Base-by-base conservation (phyloP, 2,888 invertebrate genomes). In the Prenolepis imparis region DNA sequence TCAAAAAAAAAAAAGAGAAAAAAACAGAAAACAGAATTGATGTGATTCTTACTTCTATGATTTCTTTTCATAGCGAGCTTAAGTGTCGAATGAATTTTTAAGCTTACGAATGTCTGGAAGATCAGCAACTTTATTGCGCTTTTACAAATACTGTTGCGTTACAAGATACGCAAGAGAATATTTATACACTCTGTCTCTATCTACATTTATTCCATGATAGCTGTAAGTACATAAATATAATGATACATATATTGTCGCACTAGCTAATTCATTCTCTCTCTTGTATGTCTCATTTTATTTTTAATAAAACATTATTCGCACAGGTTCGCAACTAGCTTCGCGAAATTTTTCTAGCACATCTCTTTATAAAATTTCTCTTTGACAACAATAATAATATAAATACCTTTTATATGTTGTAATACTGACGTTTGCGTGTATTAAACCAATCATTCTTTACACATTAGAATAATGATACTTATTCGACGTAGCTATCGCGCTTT, bases 241-340 rank as follows among this genome's bases (percentile, higher is more conserved):
- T 18, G 59, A 68, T 48, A 48, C 11, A 6, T 74, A 6, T 74
- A 81, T 73, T 66, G 63, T 74, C 24, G 28, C 63, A 41, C 28
- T 11, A 39, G 52, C 72, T 41, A 24, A 21, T 75, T 72, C 75
- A 72, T 59, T 68, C 52, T 84, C 21, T 83, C 48, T 48, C n/a
- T 6, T 48, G n/a, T 48, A 68, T 57, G 64, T 36, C 73, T 74
- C 32, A 73, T 66, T 84, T 78, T 36, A 85, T 44, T 72, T 74
- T 82, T 52, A 80, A 73, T 84, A 84, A 85, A 64, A 75, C 84
- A 74, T 55, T 75, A 84, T 74, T 75, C 44, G 28, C 75, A 81
- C 55, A 83, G 64, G 18, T 75, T n/a, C 59, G 48, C 32, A 24
- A 39, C 39, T 8, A 59, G 41, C 8, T 73, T 59, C 39, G 39